Evolutionary conservation across 2,113 vertebrate species (phyloP), one percentile per base, ranked within the genome.

Genomic region (Donacobius atricapilla): DNA sequence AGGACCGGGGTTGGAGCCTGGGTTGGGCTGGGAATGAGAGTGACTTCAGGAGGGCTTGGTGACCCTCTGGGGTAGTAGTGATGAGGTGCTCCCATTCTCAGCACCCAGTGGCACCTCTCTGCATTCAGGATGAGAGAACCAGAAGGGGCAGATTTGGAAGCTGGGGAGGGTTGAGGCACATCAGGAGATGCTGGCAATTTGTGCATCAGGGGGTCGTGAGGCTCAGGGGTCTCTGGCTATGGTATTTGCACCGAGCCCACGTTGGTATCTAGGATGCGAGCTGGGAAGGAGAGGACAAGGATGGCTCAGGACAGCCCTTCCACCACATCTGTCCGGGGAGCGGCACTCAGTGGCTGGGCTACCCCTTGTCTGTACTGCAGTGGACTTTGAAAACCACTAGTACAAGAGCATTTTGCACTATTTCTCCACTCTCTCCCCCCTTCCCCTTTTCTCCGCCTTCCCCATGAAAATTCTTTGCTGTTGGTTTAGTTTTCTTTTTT

Each of bases 361-460:
- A 45, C 83, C 82, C 97, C 93, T 95, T 87, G 81, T 91, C 94
- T 96, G 96, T 97, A 96, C 97, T 97, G 97, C 97, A 96, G 96
- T 96, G 93, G 94, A 97, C 93, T 96, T 95, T 0, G 64, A 96
- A 97, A 98, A 98, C 98, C 98, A 98, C 98, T 98, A 98, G 97
- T 98, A 98, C 98, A 97, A 97, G 97, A 93, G 84, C 93, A 90
- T 95, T 96, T 97, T 98, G 98, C 97, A 97, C 98, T 98, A 95
- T 97, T 97, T 97, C 98, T 97, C 94, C 8, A 50, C 86, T 91
- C 95, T 89, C 79, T 94, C 65, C 44, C 81, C 89, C 63, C 76
- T 92, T 65, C 92, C 87, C 93, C 73, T 93, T 97, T 93, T 90
- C 88, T 87, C 88, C 40, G 2, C 83, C 30, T 94, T 87, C 61